These are phyloP conservation scores for Panthera uncia DNA, from an alignment of 2,113 vertebrate species.

Conservation along the genomic window DNA sequence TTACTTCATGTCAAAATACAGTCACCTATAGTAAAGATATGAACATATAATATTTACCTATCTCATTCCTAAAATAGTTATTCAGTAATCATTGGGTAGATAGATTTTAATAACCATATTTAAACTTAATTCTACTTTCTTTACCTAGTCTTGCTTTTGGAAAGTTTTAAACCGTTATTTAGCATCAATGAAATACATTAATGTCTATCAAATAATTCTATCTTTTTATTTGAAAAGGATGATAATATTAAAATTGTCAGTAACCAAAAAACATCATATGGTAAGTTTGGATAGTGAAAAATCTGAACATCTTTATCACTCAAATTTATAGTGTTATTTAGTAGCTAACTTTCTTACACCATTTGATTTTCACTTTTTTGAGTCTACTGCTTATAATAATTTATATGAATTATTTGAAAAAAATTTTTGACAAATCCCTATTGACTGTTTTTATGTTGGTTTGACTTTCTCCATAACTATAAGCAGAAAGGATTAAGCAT, in stretches of 20 bases:
- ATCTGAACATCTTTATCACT: not conserved
- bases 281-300: slow-evolving; percentile 34
- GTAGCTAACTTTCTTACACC: not conserved
- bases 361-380: slow-evolving; percentile 48
- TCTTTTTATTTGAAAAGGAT: slow-evolving; percentile 26
- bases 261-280: not conserved
- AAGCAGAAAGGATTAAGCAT: not conserved
- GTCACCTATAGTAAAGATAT: not conserved
- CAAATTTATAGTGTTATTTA: not conserved
- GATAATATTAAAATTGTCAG: slow-evolving; percentile 2
- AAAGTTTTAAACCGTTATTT: not conserved
- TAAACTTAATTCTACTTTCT: slow-evolving; percentile 24
- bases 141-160: slow-evolving; percentile 30
- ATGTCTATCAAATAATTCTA: slow-evolving; percentile 24
- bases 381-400: not conserved
- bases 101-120: not conserved
- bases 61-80: not conserved
- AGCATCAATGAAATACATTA: not conserved
- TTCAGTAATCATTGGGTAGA: not conserved
- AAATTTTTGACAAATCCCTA: not conserved
- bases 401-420: not conserved
- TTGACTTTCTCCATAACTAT: slow-evolving; percentile 38
- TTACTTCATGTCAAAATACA: not conserved
- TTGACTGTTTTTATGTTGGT: not conserved
- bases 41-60: not conserved